Evolutionary conservation across 2,888 invertebrate genomes (phyloP).

Genomic region (Watsonalla cultraria): DNA sequence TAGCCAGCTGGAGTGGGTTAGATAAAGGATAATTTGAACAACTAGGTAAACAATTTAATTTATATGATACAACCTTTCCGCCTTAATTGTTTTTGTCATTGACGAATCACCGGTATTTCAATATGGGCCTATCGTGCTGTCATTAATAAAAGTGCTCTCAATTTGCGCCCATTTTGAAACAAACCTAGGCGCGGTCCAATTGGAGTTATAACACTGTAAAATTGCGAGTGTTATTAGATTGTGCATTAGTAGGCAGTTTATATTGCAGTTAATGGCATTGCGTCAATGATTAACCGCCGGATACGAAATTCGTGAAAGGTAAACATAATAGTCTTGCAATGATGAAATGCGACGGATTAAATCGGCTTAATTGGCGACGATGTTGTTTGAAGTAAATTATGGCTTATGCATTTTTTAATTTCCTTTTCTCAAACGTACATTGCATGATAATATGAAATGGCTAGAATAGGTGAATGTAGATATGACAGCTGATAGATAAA

Average conservation of each 20-base stretch:
- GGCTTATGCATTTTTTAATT: too few relatives aligned
- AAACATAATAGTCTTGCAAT: constrained; percentile 27
- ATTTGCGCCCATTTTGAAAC: constrained; percentile 24
- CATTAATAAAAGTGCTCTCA: constrained; percentile 23
- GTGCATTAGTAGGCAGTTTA: constrained; percentile 9
- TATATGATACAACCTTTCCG: constrained; percentile 1
- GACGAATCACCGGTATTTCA: neutral
- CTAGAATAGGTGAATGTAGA: too few relatives aligned
- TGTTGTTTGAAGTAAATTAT: neutral
- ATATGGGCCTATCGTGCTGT: neutral
- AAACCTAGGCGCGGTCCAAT: constrained; percentile 21
- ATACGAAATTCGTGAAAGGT: constrained; percentile 27
- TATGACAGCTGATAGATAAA: too few relatives aligned
- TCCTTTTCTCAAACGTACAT: too few relatives aligned
- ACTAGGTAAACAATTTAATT: too few relatives aligned
- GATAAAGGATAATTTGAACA: too few relatives aligned
- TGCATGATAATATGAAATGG: too few relatives aligned
- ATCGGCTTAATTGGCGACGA: constrained; percentile 19
- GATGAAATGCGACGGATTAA: constrained; percentile 29
- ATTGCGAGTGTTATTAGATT: constrained; percentile 20
- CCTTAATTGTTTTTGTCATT: neutral
- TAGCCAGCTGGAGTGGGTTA: too few relatives aligned
- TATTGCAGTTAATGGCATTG: constrained; percentile 20
- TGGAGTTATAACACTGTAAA: constrained; percentile 27
- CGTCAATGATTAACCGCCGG: constrained; percentile 28